phyloP scores from a whole-genome alignment of 1,140 invertebrate genomes.

The Procambarus virginalis region DNA sequence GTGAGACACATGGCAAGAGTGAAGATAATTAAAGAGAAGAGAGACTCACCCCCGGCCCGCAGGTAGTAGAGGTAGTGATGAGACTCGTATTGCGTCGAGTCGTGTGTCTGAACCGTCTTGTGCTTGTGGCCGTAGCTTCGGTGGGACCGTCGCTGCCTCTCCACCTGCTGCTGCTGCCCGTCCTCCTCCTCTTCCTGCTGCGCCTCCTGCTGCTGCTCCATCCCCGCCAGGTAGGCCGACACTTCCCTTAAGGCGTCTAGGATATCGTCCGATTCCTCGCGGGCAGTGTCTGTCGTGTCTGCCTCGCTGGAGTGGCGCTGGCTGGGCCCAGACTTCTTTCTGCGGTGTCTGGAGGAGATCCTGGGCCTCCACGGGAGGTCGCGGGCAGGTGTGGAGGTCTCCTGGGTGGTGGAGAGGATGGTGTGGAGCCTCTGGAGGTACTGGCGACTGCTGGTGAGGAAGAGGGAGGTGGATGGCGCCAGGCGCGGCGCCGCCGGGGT shows the following conservation, averaged over 20 bases:
- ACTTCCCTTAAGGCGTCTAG: constrained; percentile 11
- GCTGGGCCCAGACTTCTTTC: neutral
- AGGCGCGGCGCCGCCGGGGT: neutral
- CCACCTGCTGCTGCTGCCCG: neutral
- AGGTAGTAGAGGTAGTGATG: constrained; percentile 18
- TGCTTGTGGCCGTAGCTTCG: constrained; percentile 18
- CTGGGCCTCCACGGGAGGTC: neutral
- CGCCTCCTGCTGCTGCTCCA: neutral
- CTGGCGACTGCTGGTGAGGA: constrained; percentile 21
- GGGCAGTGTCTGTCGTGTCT: too few species aligned
- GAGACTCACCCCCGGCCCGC: constrained; percentile 1
- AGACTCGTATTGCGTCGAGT: constrained; percentile 3
- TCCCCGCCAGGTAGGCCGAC: constrained; percentile 8
- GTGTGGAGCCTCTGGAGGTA: constrained; percentile 19
- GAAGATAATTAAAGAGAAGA: neutral
- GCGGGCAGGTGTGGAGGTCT: neutral
- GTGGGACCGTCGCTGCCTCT: neutral
- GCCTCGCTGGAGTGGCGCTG: neutral
- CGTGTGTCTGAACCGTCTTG: neutral
- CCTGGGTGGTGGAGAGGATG: neutral
- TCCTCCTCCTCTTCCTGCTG: neutral
- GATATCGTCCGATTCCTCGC: neutral
- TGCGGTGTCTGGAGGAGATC: neutral
- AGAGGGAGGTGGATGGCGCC: constrained; percentile 6
- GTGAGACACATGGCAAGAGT: neutral